These are phyloP conservation scores for Percopsis omiscomaycus DNA, from an alignment of 2,797 vertebrate species.

Conservation along the genomic window DNA sequence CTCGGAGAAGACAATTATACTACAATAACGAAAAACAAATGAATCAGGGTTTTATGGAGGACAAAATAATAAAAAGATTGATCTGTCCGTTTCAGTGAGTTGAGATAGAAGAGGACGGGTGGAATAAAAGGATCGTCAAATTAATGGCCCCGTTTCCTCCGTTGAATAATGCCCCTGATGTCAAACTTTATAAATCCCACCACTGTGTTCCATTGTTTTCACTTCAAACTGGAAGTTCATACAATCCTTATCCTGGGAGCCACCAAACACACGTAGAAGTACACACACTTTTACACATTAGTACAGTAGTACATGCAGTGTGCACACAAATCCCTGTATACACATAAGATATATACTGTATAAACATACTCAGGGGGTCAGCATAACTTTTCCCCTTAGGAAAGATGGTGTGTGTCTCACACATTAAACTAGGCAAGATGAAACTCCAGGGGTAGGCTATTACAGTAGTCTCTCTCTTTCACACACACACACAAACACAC, in stretches of 20 bases:
- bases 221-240: neutral
- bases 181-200: neutral
- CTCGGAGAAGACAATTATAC: neutral
- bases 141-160: neutral
- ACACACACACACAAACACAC: conserved; percentile 23
- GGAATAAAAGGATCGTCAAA: neutral
- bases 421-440: conserved; percentile 70
- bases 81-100: neutral
- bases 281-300: conserved; percentile 13
- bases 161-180: neutral
- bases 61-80: neutral
- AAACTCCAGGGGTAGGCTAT: conserved; percentile 53
- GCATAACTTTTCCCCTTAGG: conserved; percentile 63
- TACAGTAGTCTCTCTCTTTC: conserved; percentile 11
- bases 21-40: conserved; percentile 2
- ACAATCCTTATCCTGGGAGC: too few relatives aligned
- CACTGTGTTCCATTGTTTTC: neutral
- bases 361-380: conserved; percentile 66
- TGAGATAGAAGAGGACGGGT: neutral
- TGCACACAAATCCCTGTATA: conserved; percentile 3
- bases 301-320: too few relatives aligned
- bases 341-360: conserved; percentile 47
- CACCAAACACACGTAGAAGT: too few relatives aligned
- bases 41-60: neutral
- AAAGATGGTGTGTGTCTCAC: conserved; percentile 53